These are phyloP conservation scores for Tangara arthus DNA, from an alignment of 2,797 vertebrate genomes.

Conservation along the genomic window DNA sequence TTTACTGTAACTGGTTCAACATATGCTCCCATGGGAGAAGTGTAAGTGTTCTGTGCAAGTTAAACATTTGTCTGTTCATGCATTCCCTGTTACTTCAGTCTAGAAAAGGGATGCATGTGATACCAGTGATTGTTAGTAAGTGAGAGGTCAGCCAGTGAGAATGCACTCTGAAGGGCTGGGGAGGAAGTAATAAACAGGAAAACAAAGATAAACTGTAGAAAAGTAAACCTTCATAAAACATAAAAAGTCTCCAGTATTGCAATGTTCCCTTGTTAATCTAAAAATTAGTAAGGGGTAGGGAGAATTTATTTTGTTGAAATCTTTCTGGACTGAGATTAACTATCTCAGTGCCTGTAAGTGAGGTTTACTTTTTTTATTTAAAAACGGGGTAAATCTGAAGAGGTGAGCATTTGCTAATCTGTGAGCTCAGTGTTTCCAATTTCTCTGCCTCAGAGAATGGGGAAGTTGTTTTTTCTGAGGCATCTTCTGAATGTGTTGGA, in stretches of 20 bases:
- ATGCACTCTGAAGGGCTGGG: background rate
- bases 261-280: background rate
- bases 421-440: background rate
- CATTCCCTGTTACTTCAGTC: background rate
- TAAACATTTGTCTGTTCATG: background rate
- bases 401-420: background rate
- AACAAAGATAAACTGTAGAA: background rate
- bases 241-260: background rate
- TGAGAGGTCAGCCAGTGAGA: background rate
- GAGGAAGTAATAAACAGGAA: background rate
- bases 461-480: background rate
- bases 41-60: conserved; percentile 82
- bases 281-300: background rate
- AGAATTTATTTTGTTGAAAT: background rate
- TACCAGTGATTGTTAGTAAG: background rate
- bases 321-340: background rate
- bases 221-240: background rate
- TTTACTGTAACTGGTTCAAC: conserved; percentile 97
- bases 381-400: background rate
- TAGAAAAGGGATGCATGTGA: background rate
- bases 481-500: background rate
- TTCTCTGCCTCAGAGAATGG: background rate
- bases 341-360: background rate
- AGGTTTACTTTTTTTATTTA: background rate
- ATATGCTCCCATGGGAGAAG: conserved; percentile 93